phyloP scores from a whole-genome alignment of 2,888 invertebrate species.

The Heliconius hortense region DNA sequence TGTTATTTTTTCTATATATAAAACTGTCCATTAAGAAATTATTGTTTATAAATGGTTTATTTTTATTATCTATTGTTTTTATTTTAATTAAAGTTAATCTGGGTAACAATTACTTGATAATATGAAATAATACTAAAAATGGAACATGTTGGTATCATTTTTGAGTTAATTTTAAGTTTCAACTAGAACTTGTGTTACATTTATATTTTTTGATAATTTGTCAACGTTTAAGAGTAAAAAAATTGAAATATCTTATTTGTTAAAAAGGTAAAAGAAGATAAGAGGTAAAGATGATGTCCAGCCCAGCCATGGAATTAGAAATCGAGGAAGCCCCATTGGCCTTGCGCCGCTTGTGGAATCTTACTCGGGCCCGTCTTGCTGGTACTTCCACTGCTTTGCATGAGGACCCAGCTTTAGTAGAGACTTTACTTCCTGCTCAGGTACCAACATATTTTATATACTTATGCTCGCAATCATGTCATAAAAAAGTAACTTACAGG shows the following conservation, averaged over 20 bases:
- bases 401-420: constrained; percentile 68
- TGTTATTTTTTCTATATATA: background rate
- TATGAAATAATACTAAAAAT: too few relatives aligned
- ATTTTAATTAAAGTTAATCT: too few relatives aligned
- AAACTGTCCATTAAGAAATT: background rate
- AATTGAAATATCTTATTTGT: constrained; percentile 1
- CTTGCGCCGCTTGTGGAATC: constrained; percentile 76
- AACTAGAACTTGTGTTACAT: too few relatives aligned
- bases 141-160: too few relatives aligned
- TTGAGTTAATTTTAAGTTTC: too few relatives aligned
- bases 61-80: background rate
- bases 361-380: constrained; percentile 75
- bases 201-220: background rate
- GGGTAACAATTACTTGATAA: too few relatives aligned
- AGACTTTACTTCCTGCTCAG: constrained; percentile 71
- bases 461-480: too few relatives aligned
- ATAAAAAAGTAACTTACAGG: background rate
- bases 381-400: constrained; percentile 72
- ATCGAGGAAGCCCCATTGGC: constrained; percentile 77
- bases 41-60: background rate
- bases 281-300: constrained; percentile 67
- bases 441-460: constrained; percentile 49
- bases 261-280: constrained; percentile 26
- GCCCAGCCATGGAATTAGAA: constrained; percentile 81
- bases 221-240: background rate